Evolutionary conservation across 2,888 invertebrate species (phyloP), one percentile per base, ranked within the genome.

Genomic region (Drosophila melanosoma): DNA sequence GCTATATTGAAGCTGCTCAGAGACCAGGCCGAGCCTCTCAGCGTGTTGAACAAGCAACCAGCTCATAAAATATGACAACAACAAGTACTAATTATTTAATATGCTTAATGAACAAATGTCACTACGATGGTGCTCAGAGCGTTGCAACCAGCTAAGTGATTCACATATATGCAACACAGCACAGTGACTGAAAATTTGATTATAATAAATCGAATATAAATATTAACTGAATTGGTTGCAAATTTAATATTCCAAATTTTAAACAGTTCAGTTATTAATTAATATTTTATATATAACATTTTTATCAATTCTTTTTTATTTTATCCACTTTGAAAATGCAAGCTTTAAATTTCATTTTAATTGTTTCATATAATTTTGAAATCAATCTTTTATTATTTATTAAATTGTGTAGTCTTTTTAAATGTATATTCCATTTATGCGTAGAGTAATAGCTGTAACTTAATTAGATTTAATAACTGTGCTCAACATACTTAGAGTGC

Each of bases 91-190:
- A 86, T 86, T 86, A 86, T 86, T 86, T 86, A 86, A 86, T 86
- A 86, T 82, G 78, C 80, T 88, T 86, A 86, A 88, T 88, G 86
- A 86, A 83, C 78, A 83, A 88, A 88, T 86, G 85, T 85, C 80
- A 86, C 86, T 83, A 76, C 81, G 72, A 36, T 73, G 83, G 80
- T 75, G 84, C 72, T 63, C 77, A 73, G 67, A 57, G 63, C 72
- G 79, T 64, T 81, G 71, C 51, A 62, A 61, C 38, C 52, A 61
- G 23, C 62, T 38, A 60, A 70, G 61, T 79, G 79, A 78, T 60
- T 78, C 74, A 69, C 69, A 65, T 60, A 45, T 2, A 29, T n/a
- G 45, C 65, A 56, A 35, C 29, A 53, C 64, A 65, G 68, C 42
- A 78, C 72, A 69, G 60, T 81, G 80, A 15, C 8, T 15, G 0